Base-by-base conservation (phyloP, 2,113 vertebrate genomes). In the Azemiops feae region DNA sequence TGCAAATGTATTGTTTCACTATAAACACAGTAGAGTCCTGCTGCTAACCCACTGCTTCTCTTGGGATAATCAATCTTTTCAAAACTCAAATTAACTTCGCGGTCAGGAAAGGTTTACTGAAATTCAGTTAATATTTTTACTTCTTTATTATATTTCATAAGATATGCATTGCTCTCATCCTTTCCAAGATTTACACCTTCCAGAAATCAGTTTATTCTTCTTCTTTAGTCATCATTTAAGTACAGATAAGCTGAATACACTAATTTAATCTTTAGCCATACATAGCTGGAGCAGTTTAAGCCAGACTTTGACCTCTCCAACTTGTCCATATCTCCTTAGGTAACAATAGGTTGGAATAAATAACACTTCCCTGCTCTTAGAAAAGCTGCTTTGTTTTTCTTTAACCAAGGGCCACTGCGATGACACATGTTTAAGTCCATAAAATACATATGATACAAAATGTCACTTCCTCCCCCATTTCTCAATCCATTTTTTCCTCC, bases 91-190 rank as follows among this genome's bases (percentile, higher is more conserved):
- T 25, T 30, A 39, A 34, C 11, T 87, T 95, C 4, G 6, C 16
- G 91, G 54, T 89, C 0, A 0, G 22, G 86, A 94, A 89, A 54
- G 14, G 18, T 93, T 57, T 92, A 57, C 16, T 92, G 7, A 95
- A 94, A 85, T 91, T 94, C 87, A 94, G 25, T 58, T 39, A 91
- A 39, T 43, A 93, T 90, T 94, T 94, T 55, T 85, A n/a, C 47
- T 85, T 52, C 0, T 0, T 91, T 54, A 85, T 88, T 74, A 57
- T 1, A 3, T 92, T 69, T 50, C 14, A 90, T 94, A 93, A 64
- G 53, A 50, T 58, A 69, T 1, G 3, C 50, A 4, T 92, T 90
- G 89, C 30, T 50, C 54, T 93, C 0, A 0, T 85, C 55, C 0
- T 0, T 53, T 92, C 53, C 20, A 81, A 90, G 0, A 69, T 11